These are phyloP conservation scores for Lynx canadensis DNA, from an alignment of 2,113 vertebrate genomes.

Conservation along the genomic window DNA sequence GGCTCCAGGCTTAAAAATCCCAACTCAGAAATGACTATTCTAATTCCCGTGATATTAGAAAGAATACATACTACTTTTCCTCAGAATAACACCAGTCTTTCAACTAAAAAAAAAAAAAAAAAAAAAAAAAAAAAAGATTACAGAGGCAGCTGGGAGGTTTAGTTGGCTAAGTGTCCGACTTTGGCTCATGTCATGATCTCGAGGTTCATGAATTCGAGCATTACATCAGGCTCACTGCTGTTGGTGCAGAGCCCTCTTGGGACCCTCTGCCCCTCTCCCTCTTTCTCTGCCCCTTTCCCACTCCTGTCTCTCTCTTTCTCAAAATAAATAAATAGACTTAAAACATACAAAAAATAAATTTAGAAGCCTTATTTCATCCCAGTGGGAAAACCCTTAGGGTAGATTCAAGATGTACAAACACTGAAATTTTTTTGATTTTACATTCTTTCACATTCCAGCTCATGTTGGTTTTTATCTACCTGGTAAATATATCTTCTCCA, in stretches of 20 bases:
- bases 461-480: background rate
- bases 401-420: background rate
- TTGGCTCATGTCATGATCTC: too few species aligned
- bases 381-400: background rate
- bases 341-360: background rate
- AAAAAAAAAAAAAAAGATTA: too few species aligned
- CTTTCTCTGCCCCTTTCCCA: too few species aligned
- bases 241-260: too few species aligned
- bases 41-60: background rate
- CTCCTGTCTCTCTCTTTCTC: too few species aligned
- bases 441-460: background rate
- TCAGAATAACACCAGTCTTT: constrained; percentile 12
- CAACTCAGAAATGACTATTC: background rate
- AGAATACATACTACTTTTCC: constrained; percentile 15
- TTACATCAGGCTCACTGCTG: too few species aligned
- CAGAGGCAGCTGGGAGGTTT: too few species aligned
- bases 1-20: background rate
- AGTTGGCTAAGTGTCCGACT: too few species aligned
- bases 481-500: background rate
- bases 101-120: constrained; percentile 21
- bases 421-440: background rate
- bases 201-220: too few species aligned
- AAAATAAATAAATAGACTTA: too few species aligned
- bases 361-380: constrained; percentile 18
- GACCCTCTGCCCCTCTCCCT: too few species aligned